Evolutionary conservation across 2,113 vertebrate genomes (phyloP).

Genomic region (Stegostoma tigrinum): DNA sequence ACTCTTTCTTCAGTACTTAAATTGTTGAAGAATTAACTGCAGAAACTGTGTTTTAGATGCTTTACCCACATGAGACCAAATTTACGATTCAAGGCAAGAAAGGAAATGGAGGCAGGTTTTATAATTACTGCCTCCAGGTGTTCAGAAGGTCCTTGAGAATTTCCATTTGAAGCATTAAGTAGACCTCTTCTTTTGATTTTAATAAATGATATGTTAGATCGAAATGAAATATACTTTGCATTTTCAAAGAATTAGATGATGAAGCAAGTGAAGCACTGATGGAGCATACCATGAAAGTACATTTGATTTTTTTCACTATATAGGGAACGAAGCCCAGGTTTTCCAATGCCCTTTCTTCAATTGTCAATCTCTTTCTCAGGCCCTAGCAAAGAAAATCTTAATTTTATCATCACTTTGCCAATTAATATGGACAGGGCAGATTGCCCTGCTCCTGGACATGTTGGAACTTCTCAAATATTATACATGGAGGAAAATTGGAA

Average conservation of each 20-base stretch:
- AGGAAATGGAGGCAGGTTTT: background rate
- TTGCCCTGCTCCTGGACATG: background rate
- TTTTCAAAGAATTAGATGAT: background rate
- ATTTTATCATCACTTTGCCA: background rate
- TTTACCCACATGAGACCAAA: background rate
- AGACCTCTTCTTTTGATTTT: background rate
- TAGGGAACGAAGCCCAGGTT: too few species aligned
- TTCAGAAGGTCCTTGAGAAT: background rate
- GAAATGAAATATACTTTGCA: background rate
- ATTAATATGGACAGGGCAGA: background rate
- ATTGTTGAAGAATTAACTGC: background rate
- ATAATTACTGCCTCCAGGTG: background rate
- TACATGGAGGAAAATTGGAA: background rate
- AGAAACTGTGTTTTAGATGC: background rate
- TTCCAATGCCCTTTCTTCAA: background rate
- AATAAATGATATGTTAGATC: background rate
- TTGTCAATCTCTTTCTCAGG: background rate
- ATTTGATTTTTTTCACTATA: background rate
- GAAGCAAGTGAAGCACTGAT: background rate
- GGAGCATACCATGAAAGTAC: background rate
- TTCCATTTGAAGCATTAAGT: background rate
- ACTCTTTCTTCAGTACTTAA: background rate
- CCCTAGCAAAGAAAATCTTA: background rate
- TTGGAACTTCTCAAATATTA: background rate
- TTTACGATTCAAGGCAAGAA: background rate